Conservation (phyloP, 2,797 vertebrate species). For the Bovichtus diacanthus region DNA sequence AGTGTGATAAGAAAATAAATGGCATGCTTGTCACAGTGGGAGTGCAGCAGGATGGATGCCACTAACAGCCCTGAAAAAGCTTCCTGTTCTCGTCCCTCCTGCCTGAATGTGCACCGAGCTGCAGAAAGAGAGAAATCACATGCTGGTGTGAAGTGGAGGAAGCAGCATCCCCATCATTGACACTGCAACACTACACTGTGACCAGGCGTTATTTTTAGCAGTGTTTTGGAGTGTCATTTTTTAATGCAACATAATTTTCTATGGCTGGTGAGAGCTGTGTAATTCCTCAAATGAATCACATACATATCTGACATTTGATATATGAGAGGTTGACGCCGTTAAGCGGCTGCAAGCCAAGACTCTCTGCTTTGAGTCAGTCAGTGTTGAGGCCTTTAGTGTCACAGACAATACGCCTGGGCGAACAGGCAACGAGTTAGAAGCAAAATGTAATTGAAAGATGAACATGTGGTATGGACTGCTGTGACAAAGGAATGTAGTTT, state of each 20-base stretch:
- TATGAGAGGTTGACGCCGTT: slow-evolving; percentile 35
- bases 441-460: slow-evolving; percentile 50
- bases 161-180: slow-evolving; percentile 43
- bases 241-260: slow-evolving; percentile 43
- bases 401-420: slow-evolving; percentile 43
- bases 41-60: slow-evolving; percentile 26
- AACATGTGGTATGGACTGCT: slow-evolving; percentile 35
- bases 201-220: slow-evolving; percentile 57
- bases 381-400: slow-evolving; percentile 44
- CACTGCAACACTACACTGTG: slow-evolving; percentile 46
- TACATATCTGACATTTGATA: slow-evolving; percentile 60
- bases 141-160: slow-evolving; percentile 31
- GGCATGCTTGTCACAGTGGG: slow-evolving; percentile 60
- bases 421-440: slow-evolving; percentile 39
- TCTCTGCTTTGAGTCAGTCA: slow-evolving; percentile 54
- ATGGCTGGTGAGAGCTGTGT: slow-evolving; percentile 29
- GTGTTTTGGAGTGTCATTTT: slow-evolving; percentile 40
- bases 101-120: slow-evolving; percentile 20
- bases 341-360: slow-evolving; percentile 35
- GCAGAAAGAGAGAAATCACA: slow-evolving; percentile 39
- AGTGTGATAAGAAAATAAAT: slow-evolving; percentile 67
- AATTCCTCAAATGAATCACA: slow-evolving; percentile 62
- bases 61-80: slow-evolving; percentile 42
- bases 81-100: slow-evolving; percentile 8
- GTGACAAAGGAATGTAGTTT: slow-evolving; percentile 56